phyloP scores from a whole-genome alignment of 2,888 invertebrate genomes.

The Cepaea hortensis region DNA sequence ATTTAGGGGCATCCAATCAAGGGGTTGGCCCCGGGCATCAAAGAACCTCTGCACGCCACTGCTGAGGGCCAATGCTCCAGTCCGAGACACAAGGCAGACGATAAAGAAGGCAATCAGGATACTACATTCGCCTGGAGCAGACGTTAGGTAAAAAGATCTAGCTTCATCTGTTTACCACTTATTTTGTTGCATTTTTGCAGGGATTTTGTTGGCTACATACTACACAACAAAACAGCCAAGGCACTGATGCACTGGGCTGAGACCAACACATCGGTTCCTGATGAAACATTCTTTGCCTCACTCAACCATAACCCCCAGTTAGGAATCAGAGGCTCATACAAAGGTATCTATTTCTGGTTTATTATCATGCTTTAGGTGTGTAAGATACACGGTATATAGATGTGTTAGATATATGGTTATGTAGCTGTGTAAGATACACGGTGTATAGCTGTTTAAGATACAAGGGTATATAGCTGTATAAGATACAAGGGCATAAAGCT shows the following conservation, averaged over 20 bases:
- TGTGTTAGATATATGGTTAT: background rate
- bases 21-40: too few species aligned
- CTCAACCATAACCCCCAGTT: slow-evolving; percentile 67
- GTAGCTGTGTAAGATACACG: background rate
- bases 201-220: slow-evolving; percentile 66
- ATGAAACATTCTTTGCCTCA: slow-evolving; percentile 70
- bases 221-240: slow-evolving; percentile 59
- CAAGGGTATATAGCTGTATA: too few species aligned
- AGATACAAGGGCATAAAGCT: too few species aligned
- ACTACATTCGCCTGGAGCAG: too few species aligned
- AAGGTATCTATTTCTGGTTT: slow-evolving; percentile 53
- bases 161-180: too few species aligned
- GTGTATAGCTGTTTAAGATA: background rate
- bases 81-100: too few species aligned
- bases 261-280: slow-evolving; percentile 63
- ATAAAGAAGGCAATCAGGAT: too few species aligned
- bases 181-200: slow-evolving; percentile 35
- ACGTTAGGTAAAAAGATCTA: too few species aligned
- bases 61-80: too few species aligned
- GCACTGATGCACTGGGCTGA: slow-evolving; percentile 65
- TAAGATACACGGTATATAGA: background rate
- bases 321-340: slow-evolving; percentile 63
- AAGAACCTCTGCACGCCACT: too few species aligned
- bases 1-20: too few species aligned
- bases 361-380: background rate